Conservation (phyloP, 2,113 vertebrate species). For the Montifringilla adamsi region DNA sequence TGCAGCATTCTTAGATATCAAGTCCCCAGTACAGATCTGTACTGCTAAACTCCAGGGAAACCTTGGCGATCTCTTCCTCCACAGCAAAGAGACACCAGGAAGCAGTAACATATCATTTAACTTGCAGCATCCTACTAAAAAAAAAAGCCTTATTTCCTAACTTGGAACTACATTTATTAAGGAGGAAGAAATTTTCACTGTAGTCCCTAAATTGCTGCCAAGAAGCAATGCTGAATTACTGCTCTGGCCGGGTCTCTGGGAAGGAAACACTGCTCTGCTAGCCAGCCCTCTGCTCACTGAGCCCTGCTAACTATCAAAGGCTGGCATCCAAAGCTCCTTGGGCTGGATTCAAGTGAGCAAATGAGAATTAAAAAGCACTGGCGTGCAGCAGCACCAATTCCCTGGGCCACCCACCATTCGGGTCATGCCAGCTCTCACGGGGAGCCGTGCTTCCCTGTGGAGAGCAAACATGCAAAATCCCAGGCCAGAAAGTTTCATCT, state of each 20-base stretch:
- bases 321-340: slow-evolving; percentile 1
- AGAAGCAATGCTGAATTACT: background rate
- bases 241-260: background rate
- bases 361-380: background rate
- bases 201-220: background rate
- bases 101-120: background rate
- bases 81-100: background rate
- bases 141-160: background rate
- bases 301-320: background rate
- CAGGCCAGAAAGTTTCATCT: background rate
- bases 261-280: background rate
- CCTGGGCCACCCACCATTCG: rapidly evolving
- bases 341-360: background rate
- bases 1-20: background rate
- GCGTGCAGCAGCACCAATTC: background rate
- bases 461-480: background rate
- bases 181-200: background rate
- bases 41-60: background rate
- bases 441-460: background rate
- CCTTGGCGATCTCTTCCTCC: background rate
- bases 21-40: background rate
- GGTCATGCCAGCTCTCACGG: background rate
- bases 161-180: background rate
- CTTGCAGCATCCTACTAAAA: background rate
- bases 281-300: background rate